These are phyloP conservation scores for Beris chalybata DNA, from an alignment of 2,888 invertebrate genomes.

Conservation along the genomic window DNA sequence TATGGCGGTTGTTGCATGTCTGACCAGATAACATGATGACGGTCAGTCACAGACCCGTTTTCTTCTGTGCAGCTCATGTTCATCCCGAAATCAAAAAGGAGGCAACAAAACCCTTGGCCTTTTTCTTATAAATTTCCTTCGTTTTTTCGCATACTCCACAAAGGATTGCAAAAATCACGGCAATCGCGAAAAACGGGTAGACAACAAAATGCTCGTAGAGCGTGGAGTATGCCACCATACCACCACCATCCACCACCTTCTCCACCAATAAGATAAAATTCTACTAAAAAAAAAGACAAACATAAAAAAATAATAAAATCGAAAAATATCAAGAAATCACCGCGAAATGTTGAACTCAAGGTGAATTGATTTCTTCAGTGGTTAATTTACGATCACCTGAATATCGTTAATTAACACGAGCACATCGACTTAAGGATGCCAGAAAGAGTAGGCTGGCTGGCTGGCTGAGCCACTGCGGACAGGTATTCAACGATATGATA, in stretches of 20 bases:
- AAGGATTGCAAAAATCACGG: too few species aligned
- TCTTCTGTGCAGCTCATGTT: too few species aligned
- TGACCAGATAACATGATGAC: too few species aligned
- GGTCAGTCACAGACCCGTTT: too few species aligned
- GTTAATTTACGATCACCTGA: slow-evolving; percentile 43
- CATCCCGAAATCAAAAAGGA: too few species aligned
- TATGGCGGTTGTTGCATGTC: neutral
- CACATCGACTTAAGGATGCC: slow-evolving; percentile 38
- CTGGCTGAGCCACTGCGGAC: slow-evolving; percentile 34
- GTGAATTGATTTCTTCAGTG: slow-evolving; percentile 39
- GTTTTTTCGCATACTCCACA: too few species aligned
- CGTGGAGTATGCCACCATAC: neutral
- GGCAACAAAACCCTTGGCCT: too few species aligned
- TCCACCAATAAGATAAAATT: neutral
- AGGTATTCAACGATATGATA: neutral
- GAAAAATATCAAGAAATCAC: slow-evolving; percentile 33
- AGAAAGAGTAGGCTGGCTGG: slow-evolving; percentile 32
- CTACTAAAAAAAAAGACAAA: neutral
- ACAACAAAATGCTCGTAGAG: too few species aligned
- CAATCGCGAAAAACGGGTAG: too few species aligned
- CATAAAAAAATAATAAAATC: neutral
- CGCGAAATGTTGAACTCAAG: slow-evolving; percentile 37
- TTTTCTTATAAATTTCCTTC: too few species aligned
- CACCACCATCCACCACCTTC: neutral
- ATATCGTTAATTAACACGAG: slow-evolving; percentile 44